phyloP scores from a whole-genome alignment of 2,113 vertebrate genomes.

The Gasterosteus aculeatus region DNA sequence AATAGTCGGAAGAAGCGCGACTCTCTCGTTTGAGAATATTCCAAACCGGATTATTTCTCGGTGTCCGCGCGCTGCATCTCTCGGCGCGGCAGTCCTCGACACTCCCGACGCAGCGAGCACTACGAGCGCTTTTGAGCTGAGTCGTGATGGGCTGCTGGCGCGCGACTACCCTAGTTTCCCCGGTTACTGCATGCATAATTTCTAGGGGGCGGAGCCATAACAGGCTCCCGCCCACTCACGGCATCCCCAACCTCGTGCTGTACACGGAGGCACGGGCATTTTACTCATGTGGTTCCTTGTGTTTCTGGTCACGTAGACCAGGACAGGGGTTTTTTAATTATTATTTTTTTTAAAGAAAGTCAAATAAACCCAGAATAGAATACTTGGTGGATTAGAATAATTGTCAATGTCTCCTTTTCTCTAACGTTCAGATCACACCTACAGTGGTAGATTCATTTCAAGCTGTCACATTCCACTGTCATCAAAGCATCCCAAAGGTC shows the following conservation, averaged over 20 bases:
- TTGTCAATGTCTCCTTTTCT: background rate
- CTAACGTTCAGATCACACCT: background rate
- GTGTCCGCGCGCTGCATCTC: conserved; percentile 26
- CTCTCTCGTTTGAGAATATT: conserved; percentile 18
- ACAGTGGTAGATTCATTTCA: conserved; percentile 3
- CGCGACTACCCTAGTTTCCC: conserved; percentile 70
- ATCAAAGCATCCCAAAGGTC: conserved; percentile 66
- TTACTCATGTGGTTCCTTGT: background rate
- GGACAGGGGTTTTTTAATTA: background rate
- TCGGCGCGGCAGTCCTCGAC: conserved; percentile 31
- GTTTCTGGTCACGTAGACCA: conserved; percentile 3
- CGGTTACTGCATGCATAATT: conserved; percentile 76
- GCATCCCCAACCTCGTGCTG: conserved; percentile 66
- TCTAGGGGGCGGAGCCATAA: conserved; percentile 49
- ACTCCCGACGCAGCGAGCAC: conserved; percentile 7
- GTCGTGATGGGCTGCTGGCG: conserved; percentile 70
- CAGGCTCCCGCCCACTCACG: conserved; percentile 49
- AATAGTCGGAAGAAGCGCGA: conserved; percentile 31
- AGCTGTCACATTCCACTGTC: conserved; percentile 14
- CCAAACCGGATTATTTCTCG: conserved; percentile 3
- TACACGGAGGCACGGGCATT: background rate
- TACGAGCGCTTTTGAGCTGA: conserved; percentile 59
- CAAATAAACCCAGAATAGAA: background rate
- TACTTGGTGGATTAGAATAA: background rate
- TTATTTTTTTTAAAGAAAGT: background rate